phyloP scores from a whole-genome alignment of 2,888 invertebrate genomes.

The Bimastos eiseni region DNA sequence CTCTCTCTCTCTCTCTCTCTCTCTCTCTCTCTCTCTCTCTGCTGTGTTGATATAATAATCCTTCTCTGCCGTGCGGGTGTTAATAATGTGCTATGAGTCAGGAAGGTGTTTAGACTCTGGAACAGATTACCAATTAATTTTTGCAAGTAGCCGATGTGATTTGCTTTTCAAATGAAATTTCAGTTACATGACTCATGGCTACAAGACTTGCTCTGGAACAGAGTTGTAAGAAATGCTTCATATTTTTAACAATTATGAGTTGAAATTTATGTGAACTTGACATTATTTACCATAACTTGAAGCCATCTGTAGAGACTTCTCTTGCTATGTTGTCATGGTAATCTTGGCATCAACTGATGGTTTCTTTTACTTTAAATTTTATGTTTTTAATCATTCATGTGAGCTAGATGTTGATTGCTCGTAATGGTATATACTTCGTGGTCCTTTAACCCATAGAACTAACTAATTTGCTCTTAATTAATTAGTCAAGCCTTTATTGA shows the following conservation, averaged over 20 bases:
- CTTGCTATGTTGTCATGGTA: not conserved
- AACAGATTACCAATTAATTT: constrained; percentile 14
- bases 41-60: not conserved
- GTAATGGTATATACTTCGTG: too few species aligned
- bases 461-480: too few species aligned
- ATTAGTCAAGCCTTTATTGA: too few species aligned
- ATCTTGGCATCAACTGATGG: not conserved
- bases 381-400: not conserved
- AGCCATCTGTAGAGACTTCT: not conserved
- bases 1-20: too few species aligned
- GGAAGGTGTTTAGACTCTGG: not conserved
- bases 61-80: not conserved
- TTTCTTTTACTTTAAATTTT: not conserved
- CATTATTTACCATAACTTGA: not conserved
- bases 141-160: not conserved
- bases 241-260: not conserved
- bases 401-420: too few species aligned
- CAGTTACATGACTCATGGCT: not conserved
- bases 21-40: too few species aligned
- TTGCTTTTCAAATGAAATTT: not conserved
- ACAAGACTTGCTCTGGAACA: not conserved
- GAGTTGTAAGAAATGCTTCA: not conserved
- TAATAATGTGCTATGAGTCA: not conserved
- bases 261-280: not conserved
- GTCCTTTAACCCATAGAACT: too few species aligned